Percentiles rank a stretch among this genome's conserved stretches.
Evolutionary conservation across 2,797 vertebrate genomes (phyloP).

Genomic region (Poeciliopsis paucimaculata): DNA sequence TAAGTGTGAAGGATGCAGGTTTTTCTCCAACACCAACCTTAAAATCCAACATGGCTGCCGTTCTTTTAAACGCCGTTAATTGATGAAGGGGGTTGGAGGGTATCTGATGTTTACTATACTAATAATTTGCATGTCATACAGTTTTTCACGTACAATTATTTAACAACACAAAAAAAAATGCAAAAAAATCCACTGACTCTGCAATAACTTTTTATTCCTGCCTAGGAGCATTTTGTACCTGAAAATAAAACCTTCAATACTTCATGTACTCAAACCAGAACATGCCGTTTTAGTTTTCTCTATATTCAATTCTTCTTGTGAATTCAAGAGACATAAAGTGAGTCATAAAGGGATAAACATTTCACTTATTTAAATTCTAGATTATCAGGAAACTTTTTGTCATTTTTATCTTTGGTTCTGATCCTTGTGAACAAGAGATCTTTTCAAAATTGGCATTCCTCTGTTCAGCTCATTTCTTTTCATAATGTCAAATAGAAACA

Average conservation of each 20-base stretch:
- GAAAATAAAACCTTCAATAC: no score
- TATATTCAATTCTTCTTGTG: background rate
- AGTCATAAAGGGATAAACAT: background rate
- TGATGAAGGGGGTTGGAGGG: background rate
- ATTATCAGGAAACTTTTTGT: background rate
- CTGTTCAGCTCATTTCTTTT: no score
- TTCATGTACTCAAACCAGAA: background rate
- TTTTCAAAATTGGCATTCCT: no score
- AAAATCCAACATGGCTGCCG: background rate
- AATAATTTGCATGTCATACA: no score
- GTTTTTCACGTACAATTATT: no score
- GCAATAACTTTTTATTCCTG: background rate
- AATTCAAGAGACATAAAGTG: background rate
- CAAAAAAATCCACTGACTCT: background rate
- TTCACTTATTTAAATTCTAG: background rate
- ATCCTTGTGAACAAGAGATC: background rate
- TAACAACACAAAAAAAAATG: background rate
- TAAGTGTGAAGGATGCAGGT: background rate
- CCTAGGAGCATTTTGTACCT: background rate
- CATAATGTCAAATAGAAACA: no score
- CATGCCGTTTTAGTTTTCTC: background rate
- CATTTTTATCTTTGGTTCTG: background rate
- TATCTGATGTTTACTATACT: background rate
- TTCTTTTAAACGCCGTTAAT: background rate
- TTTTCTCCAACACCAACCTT: background rate